Evolutionary conservation across 53 echinoderm and acorn worm species (phyloP).

Genomic region (Stichopus horrens): DNA sequence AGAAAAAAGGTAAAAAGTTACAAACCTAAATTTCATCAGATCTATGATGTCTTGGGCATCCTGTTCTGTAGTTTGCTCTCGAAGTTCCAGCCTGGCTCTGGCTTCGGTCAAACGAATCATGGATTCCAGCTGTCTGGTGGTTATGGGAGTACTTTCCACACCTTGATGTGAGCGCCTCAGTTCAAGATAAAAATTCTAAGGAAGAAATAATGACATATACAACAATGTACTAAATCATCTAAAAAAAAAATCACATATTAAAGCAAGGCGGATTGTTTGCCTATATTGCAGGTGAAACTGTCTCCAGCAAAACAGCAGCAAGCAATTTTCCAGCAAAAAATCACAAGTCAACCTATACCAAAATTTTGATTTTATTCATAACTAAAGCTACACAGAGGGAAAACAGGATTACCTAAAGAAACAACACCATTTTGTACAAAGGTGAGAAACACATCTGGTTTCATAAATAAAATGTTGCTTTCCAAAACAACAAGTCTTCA

Average conservation of each 20-base stretch:
- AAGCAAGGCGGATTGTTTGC: neutral
- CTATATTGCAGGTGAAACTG: neutral
- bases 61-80: constrained; percentile 74
- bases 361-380: too few species aligned
- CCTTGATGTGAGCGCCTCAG: constrained; percentile 79
- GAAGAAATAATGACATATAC: neutral
- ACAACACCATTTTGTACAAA: too few species aligned
- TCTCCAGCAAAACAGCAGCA: neutral
- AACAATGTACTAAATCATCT: neutral
- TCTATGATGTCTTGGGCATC: constrained; percentile 99
- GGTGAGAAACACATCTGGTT: too few species aligned
- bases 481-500: too few species aligned
- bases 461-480: too few species aligned
- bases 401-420: too few species aligned
- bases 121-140: constrained; percentile 94
- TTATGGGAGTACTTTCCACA: constrained; percentile 91
- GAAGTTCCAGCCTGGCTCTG: constrained; percentile 89
- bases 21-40: constrained; percentile 97
- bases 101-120: constrained; percentile 92
- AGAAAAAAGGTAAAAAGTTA: neutral
- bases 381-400: too few species aligned
- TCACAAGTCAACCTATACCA: too few species aligned
- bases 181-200: constrained; percentile 91
- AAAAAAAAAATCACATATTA: neutral
- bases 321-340: neutral